These are phyloP conservation scores for Solen grandis DNA, from an alignment of 1,140 invertebrate genomes.

Conservation along the genomic window DNA sequence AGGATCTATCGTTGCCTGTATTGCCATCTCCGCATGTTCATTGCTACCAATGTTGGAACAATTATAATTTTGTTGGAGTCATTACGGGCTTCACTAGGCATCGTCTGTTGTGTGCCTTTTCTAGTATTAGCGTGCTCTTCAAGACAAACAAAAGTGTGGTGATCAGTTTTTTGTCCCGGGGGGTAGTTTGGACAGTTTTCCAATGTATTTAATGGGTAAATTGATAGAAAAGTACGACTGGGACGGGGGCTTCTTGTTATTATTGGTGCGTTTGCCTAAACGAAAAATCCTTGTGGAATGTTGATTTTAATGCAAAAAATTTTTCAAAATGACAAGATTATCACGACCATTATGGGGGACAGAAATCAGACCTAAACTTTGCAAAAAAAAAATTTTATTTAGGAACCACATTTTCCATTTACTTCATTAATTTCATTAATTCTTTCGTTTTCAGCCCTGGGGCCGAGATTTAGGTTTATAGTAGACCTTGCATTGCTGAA, in stretches of 20 bases:
- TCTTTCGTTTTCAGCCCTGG: conserved; percentile 32
- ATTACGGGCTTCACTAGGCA: conserved; percentile 24
- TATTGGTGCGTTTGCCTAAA: conserved; percentile 14
- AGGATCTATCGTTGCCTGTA: conserved; percentile 24
- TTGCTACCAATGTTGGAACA: conserved; percentile 13
- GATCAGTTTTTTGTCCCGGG: conserved; percentile 37
- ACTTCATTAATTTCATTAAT: conserved; percentile 28
- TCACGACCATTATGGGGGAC: background rate
- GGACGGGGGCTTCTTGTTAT: conserved; percentile 18
- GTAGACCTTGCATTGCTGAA: conserved; percentile 22
- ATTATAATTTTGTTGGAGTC: conserved; percentile 28
- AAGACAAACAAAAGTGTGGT: conserved; percentile 18
- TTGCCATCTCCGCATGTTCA: conserved; percentile 17
- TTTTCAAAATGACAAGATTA: too few relatives aligned
- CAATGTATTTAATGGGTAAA: conserved; percentile 27
- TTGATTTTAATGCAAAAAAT: conserved; percentile 1
- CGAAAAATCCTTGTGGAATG: conserved; percentile 32
- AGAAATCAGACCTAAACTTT: conserved; percentile 18
- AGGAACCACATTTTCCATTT: conserved; percentile 33
- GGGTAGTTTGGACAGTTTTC: conserved; percentile 34
- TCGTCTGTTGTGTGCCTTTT: conserved; percentile 36
- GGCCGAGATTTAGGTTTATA: conserved; percentile 27
- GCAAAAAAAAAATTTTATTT: conserved; percentile 7
- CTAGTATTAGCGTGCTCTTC: conserved; percentile 21
- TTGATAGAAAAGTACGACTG: too few relatives aligned